Base-by-base conservation (phyloP, 2,113 vertebrate genomes). In the Phocoena sinus region DNA sequence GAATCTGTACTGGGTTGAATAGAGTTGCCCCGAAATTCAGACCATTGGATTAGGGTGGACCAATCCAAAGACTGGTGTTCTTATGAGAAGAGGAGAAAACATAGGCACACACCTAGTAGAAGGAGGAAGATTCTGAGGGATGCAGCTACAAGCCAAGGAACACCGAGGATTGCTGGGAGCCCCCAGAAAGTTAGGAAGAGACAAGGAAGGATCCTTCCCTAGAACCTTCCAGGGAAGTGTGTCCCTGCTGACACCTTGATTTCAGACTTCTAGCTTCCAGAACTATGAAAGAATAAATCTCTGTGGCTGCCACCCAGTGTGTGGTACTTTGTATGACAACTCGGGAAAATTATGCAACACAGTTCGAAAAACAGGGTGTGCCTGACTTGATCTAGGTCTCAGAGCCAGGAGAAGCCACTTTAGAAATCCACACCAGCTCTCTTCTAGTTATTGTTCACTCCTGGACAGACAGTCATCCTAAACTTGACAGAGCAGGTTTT, bases 241-340 rank as follows among this genome's bases (percentile, higher is more conserved):
- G 47, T 33, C 53, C 36, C 31, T 38, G 63, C 23, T 33, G n/a
- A 65, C 67, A 76, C 13, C 63, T 38, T 28, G 33, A 26, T 56
- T 36, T 53, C 76, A 41, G 36, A 38, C 36, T 36, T 77, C 33
- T 11, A 33, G n/a, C 53, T 53, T n/a, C 71, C 53, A 25, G 50
- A 60, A 18, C 50, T 14, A 15, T 33, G 6, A 84, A 31, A 70
- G 38, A 76, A 11, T 6, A 6, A 1, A 8, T 31, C 82, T 25
- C n/a, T 47, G 50, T 33, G 60, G 50, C 33, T 33, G 28, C 12
- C 58, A 1, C 33, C 38, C 23, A 38, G 2, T 1, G 9, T n/a
- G 56, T 33, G 62, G 23, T 6, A 1, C n/a, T n/a, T 58, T 8
- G 15, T 17, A n/a, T 0, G 1, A n/a, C 26, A 50, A 28, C 17